Base-by-base conservation (phyloP, 64 coral and sea anemone genomes). In the Montipora capricornis region DNA sequence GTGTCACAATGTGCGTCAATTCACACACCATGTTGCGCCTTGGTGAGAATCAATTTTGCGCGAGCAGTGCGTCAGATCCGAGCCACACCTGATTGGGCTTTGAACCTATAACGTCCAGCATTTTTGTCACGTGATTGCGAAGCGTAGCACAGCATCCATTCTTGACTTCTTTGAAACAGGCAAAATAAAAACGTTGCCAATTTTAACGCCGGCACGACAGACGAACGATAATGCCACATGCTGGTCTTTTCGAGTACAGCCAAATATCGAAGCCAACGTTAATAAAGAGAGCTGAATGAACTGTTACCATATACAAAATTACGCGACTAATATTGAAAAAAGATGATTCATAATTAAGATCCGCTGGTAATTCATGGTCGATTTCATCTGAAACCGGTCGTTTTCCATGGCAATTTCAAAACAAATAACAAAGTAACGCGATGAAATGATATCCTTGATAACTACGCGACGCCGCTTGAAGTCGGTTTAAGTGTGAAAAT, bases 401-500 rank as follows among this genome's bases (percentile, higher is more conserved):
- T 68, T 84, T 71, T 46, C 82, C 67, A 86, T 86, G 82, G 82
- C 66, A 86, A 73, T 86, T 12, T 86, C 82, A 86, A 86, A 86
- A 86, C 82, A 86, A 86, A 86, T 86, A 86, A 47, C 29, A 67
- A 44, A 17, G 60, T 16, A 68, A 16, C 13, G 37, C 1, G 59
- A 71, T 46, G 37, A 20, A 49, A 78, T 78, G 76, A 78, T 78
- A 86, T n/a, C 12, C 66, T 78, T 76, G 44, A 64, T 49, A 48
- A 78, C 5, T 20, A 50, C 13, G 19, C 16, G 44, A 49, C 76
- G 19, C 26, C 66, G 46, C 17, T 20, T 5, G 46, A 76, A 14
- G 74, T 20, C 7, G 29, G 1, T 14, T 55, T 10, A 55, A 7
- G 16, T 67, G 15, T 67, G 4, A 71, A 71, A 20, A 71, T 6